These are phyloP conservation scores for Eupeodes luniger DNA, from an alignment of 2,888 invertebrate species.

Conservation along the genomic window DNA sequence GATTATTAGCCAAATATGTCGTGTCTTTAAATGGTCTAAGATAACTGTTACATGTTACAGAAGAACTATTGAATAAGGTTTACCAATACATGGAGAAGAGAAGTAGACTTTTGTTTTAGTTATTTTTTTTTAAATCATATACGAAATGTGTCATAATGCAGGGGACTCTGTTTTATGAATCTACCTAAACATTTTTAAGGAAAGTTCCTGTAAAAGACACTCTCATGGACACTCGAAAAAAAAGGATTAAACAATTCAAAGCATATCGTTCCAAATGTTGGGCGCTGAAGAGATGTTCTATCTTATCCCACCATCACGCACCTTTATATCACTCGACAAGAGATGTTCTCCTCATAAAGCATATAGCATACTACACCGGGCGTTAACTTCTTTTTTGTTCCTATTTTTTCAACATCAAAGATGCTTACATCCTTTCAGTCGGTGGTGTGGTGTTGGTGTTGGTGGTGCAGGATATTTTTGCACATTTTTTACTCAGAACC, in stretches of 20 bases:
- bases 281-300: slow-evolving; percentile 1
- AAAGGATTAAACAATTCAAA: slow-evolving; percentile 16
- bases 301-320: background rate
- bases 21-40: no score
- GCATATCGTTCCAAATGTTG: background rate
- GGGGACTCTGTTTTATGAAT: background rate
- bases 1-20: no score
- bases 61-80: no score
- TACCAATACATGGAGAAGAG: no score
- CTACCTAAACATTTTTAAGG: background rate
- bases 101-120: no score
- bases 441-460: background rate
- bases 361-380: background rate
- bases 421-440: background rate
- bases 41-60: no score
- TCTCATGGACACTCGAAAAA: background rate
- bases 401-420: background rate
- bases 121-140: no score
- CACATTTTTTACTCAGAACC: slow-evolving; percentile 28
- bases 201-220: background rate
- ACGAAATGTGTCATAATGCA: no score
- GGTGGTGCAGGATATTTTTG: slow-evolving; percentile 4
- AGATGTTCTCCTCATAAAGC: background rate
- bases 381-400: slow-evolving; percentile 2
- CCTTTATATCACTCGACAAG: background rate